Base-by-base conservation (phyloP, 2,888 invertebrate genomes). In the Amphipyra tragopoginis region DNA sequence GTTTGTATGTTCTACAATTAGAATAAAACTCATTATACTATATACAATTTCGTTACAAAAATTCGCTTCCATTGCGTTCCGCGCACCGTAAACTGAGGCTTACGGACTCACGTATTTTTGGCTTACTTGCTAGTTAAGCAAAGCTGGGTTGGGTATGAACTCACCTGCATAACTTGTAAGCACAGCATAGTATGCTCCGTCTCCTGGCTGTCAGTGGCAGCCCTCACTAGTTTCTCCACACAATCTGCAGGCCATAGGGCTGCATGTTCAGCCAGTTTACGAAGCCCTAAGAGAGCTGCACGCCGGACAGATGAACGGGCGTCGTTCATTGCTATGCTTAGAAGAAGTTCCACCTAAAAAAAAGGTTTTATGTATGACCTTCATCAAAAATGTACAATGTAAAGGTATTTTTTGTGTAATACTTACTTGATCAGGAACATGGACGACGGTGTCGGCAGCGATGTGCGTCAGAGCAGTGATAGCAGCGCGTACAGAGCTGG, bases 391-490 rank as follows among this genome's bases (percentile, higher is more conserved):
- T 21, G 3, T 3, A 21, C 29, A 7, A 29, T 29, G 5, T 29
- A 4, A 29, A 0, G 10, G 47, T 9, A 2, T n/a, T 44, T 21
- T 29, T 0, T 39, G 0, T 14, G 1, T 10, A 21, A 13, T 13
- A 50, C 69, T 75, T 63, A 97, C 97, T 95, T 99, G 99, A 81
- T 97, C 97, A 0, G 98, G 98, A 43, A 99, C 97, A 90, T 98
- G 98, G 0, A 98, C 97, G 10, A 99, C 96, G 0, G 98, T 98
- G 47, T 98, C 97, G 0, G 97, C 96, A 0, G 99, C 98, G 8
- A 99, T 95, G 68, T 98, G 97, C 0, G 98, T 98, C 57, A 99
- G 95, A 0, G 99, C 98, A 75, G 97, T 97, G 42, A 99, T 95
- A 43, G 98, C 98, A 1, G 98, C 97, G 4, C 96, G 79, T 7